A percentile compares a stretch with the other conserved stretches of the same genome.
phyloP scores from a whole-genome alignment of 1,140 invertebrate genomes.

The Euschistus heros region DNA sequence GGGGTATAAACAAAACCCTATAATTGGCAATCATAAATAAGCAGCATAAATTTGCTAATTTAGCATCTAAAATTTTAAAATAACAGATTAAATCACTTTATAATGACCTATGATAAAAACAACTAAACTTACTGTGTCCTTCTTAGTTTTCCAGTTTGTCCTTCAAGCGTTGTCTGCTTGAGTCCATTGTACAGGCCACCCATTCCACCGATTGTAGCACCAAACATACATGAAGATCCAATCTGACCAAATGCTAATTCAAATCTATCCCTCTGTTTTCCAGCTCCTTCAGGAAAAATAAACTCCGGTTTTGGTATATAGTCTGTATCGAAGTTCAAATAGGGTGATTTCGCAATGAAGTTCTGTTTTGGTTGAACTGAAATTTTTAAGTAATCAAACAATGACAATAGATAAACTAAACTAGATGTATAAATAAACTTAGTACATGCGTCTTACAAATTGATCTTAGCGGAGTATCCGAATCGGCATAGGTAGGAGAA shows the following conservation, averaged over 20 bases:
- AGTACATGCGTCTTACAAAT: slow-evolving; percentile 17
- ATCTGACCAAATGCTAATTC: slow-evolving; percentile 89
- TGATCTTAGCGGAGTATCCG: slow-evolving; percentile 21
- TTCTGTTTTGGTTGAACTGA: slow-evolving; percentile 19
- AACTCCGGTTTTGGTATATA: slow-evolving; percentile 82
- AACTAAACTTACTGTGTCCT: slow-evolving; percentile 67
- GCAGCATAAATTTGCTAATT: too few relatives aligned
- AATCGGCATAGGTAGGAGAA: slow-evolving; percentile 22
- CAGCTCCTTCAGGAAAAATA: slow-evolving; percentile 82
- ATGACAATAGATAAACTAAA: neutral
- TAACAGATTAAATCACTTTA: neutral
- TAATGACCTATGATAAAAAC: neutral
- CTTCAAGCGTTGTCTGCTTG: slow-evolving; percentile 67
- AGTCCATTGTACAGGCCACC: slow-evolving; percentile 78
- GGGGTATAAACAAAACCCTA: too few relatives aligned
- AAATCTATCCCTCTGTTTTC: slow-evolving; percentile 66
- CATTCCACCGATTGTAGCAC: slow-evolving; percentile 71
- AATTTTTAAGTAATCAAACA: slow-evolving; percentile 13
- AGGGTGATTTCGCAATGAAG: slow-evolving; percentile 53
- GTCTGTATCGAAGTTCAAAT: slow-evolving; percentile 82
- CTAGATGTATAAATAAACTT: too few relatives aligned
- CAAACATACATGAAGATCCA: slow-evolving; percentile 73
- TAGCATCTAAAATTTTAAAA: too few relatives aligned
- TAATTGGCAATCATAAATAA: too few relatives aligned
- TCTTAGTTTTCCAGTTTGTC: slow-evolving; percentile 76